Evolutionary conservation across 2,888 invertebrate species (phyloP).

Genomic region (Callimorpha dominula): DNA sequence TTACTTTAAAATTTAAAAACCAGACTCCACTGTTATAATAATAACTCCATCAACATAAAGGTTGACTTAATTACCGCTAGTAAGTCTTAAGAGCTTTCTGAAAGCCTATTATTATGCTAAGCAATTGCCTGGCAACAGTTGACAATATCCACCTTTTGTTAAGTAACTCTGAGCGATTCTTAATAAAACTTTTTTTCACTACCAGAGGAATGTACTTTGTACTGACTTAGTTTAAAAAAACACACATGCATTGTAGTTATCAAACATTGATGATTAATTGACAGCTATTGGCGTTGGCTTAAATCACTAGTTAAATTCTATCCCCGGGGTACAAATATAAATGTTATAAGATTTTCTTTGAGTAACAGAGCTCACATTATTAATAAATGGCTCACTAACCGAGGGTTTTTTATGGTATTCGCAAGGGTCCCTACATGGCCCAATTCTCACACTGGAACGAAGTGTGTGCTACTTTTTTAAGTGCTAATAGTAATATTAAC

Average conservation of each 20-base stretch:
- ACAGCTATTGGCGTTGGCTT: too few species aligned
- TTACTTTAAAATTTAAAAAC: background rate
- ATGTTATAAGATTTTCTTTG: too few species aligned
- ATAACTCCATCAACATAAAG: slow-evolving; percentile 32
- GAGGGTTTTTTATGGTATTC: too few species aligned
- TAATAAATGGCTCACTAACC: too few species aligned
- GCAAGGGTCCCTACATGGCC: too few species aligned
- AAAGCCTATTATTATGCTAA: slow-evolving; percentile 49
- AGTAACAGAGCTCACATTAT: too few species aligned
- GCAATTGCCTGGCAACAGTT: slow-evolving; percentile 28
- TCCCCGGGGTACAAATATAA: too few species aligned
- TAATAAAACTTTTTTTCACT: slow-evolving; percentile 4
- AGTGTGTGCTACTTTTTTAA: too few species aligned
- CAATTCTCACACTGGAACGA: too few species aligned
- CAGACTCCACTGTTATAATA: slow-evolving; percentile 31
- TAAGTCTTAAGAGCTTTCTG: slow-evolving; percentile 47
- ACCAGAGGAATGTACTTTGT: background rate
- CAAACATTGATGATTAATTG: too few species aligned
- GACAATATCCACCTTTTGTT: slow-evolving; percentile 28
- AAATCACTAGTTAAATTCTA: too few species aligned
- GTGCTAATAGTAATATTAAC: too few species aligned
- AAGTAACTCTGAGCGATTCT: background rate
- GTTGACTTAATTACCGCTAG: slow-evolving; percentile 40
- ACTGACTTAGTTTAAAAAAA: background rate
- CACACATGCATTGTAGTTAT: background rate